These are phyloP conservation scores for Drosophila rhopaloa DNA, from an alignment of 1,140 invertebrate species.

Conservation along the genomic window DNA sequence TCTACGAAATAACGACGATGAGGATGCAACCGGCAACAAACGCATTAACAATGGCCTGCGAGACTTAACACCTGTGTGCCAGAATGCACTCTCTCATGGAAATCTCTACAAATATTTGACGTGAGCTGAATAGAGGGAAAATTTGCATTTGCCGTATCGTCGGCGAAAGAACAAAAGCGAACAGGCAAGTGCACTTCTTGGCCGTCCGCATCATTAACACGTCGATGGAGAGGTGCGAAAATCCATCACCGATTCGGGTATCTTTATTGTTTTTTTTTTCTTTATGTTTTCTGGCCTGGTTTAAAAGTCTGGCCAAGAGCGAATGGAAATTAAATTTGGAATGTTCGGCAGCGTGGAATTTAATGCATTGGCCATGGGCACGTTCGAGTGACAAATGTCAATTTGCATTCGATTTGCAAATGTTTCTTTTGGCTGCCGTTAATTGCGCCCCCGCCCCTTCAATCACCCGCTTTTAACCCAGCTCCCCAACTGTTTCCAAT, in stretches of 20 bases:
- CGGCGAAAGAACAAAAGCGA: slow-evolving; percentile 79
- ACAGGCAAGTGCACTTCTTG: slow-evolving; percentile 39
- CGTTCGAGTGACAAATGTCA: slow-evolving; percentile 82
- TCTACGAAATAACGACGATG: slow-evolving; percentile 1
- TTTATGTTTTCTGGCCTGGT: neutral
- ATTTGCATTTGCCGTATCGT: slow-evolving; percentile 69
- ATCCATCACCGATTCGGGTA: slow-evolving; percentile 56
- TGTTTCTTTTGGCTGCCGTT: slow-evolving; percentile 65
- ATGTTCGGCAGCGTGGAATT: slow-evolving; percentile 41
- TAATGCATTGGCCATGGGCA: slow-evolving; percentile 59
- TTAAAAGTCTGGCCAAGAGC: slow-evolving; percentile 44
- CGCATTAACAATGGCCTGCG: slow-evolving; percentile 77
- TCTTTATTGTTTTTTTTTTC: slow-evolving; percentile 21
- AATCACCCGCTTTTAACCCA: neutral
- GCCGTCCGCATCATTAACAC: slow-evolving; percentile 69
- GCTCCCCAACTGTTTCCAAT: slow-evolving; percentile 42
- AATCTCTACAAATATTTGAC: slow-evolving; percentile 82
- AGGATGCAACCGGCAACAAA: slow-evolving; percentile 17
- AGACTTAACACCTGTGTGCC: slow-evolving; percentile 79
- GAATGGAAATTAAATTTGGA: slow-evolving; percentile 37
- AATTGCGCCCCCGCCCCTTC: slow-evolving; percentile 47
- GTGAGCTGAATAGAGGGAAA: slow-evolving; percentile 70
- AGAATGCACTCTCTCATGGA: slow-evolving; percentile 72
- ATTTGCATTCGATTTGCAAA: slow-evolving; percentile 78
- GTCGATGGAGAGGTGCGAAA: slow-evolving; percentile 71